These are phyloP conservation scores for Agrochola lota DNA, from an alignment of 2,888 invertebrate species.

Conservation along the genomic window DNA sequence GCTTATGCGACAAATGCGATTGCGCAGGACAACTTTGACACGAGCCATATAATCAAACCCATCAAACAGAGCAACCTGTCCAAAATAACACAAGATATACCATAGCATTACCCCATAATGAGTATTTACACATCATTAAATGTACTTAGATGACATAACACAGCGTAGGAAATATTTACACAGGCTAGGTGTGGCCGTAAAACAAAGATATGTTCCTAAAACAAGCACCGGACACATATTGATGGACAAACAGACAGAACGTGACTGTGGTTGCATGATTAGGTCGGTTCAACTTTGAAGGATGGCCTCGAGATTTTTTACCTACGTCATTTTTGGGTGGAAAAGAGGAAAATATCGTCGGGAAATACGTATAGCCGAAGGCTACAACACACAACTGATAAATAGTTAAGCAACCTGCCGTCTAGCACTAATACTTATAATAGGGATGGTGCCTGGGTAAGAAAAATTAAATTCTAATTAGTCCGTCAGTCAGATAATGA, in stretches of 20 bases:
- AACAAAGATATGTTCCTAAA: slow-evolving; percentile 48
- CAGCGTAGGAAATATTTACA: slow-evolving; percentile 28
- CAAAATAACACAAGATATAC: slow-evolving; percentile 1
- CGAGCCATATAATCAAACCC: not conserved
- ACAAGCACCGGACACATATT: slow-evolving; percentile 42
- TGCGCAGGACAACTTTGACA: not conserved
- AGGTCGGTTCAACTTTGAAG: slow-evolving; percentile 3
- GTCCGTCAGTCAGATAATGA: too few relatives aligned
- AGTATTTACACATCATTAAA: slow-evolving; percentile 47
- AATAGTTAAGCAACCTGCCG: not conserved
- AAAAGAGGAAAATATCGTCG: not conserved
- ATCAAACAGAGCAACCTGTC: slow-evolving; percentile 3
- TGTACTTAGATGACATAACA: slow-evolving; percentile 42
- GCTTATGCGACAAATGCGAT: not conserved
- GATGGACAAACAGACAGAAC: slow-evolving; percentile 43
- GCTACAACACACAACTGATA: not conserved
- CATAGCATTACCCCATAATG: slow-evolving; percentile 26
- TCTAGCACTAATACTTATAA: not conserved
- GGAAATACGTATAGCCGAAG: not conserved
- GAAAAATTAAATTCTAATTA: too few relatives aligned
- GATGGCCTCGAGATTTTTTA: slow-evolving; percentile 16
- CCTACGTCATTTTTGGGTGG: not conserved
- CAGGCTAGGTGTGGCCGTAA: slow-evolving; percentile 30
- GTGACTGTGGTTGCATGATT: slow-evolving; percentile 30
- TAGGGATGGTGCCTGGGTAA: too few relatives aligned